Base-by-base conservation (phyloP, 2,113 vertebrate species). In the Typhlomys cinereus region DNA sequence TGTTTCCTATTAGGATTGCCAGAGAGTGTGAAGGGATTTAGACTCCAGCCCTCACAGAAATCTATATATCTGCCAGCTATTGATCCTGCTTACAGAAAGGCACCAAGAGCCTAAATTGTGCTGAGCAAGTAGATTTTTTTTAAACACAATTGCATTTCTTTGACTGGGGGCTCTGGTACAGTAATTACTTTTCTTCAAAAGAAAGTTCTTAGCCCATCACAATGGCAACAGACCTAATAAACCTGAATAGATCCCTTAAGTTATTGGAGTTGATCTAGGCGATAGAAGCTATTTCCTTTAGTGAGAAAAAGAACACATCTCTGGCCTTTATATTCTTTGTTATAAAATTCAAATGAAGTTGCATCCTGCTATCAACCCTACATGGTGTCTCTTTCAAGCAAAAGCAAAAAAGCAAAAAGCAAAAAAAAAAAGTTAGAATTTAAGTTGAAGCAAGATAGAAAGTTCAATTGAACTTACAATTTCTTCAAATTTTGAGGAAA, bases 171-270 rank as follows among this genome's bases (percentile, higher is more conserved):
- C 85, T 93, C 84, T 85, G 74, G 91, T 89, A 92, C 85, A 93
- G 93, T 96, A 97, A 96, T 96, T 97, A 95, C 95, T 97, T 96
- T 96, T 90, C 93, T 96, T 95, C 85, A 91, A 93, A 96, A 93
- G 88, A 92, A 94, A 96, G 91, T 89, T 96, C 94, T 96, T 88
- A 94, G 89, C 74, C 89, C 91, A 93, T 96, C 94, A 94, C 95
- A 96, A 75, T 94, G 82, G 96, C 93, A 91, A 92, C 73, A 96
- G 93, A 96, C 91, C 92, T 96, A 96, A 96, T 96, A 96, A 94
- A 96, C 74, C 91, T 91, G 89, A 96, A 96, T 88, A 87, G 90
- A 95, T 93, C 83, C 75, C 50, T 0, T 10, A 91, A 94, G 85
- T 96, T 90, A 96, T 94, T 92, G 87, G 76, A 94, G 64, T 86